Evolutionary conservation across 30 jellyfish, hydroid and myxozoan species (phyloP), one percentile per base, ranked within the genome.

Genomic region (Aurelia coerulea): DNA sequence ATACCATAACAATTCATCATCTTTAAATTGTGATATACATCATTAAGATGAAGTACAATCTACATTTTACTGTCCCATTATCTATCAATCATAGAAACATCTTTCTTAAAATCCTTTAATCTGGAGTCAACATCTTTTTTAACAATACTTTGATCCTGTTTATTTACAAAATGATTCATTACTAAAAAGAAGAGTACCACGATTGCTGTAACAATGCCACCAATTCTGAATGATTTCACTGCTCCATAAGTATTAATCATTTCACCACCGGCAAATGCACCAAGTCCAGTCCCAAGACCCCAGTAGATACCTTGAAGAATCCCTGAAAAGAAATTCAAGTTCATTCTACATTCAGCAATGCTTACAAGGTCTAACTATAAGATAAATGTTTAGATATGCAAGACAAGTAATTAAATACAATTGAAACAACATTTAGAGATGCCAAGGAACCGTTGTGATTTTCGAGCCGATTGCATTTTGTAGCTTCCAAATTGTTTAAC

Each of bases 201-300:
- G 14, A 67, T 59, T 12, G 91, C 90, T 50, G 96, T 95, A 5
- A 89, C 87, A 17, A 85, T 69, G 6, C 99, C 99, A 19, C 97
- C 99, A 56, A 85, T 53, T 39, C 89, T 83, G 88, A 89, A 95
- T 8, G 99, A 84, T 31, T 63, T 80, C 7, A 78, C 76, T 9
- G 92, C 97, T 19, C 99, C 99, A 69, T 59, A 76, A 17, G 50
- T 78, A 59, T 89, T 89, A 2, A 95, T 90, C 79, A 90, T 73
- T 2, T 69, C 87, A 10, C 99, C 99, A 10, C 99, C 99, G 67
- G 80, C 96, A 41, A 95, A 90, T 39, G 99, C 99, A 3, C 99
- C 99, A 65, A 87, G 71, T 39, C 99, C 99, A 10, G 99, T 95
- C 10, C 99, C 99, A 52, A 95, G 94, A 4, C 99, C 99, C 99